Percentiles rank a stretch among this genome's conserved stretches.
Evolutionary conservation across 2,113 vertebrate species (phyloP).

Genomic region (Pteronura brasiliensis): DNA sequence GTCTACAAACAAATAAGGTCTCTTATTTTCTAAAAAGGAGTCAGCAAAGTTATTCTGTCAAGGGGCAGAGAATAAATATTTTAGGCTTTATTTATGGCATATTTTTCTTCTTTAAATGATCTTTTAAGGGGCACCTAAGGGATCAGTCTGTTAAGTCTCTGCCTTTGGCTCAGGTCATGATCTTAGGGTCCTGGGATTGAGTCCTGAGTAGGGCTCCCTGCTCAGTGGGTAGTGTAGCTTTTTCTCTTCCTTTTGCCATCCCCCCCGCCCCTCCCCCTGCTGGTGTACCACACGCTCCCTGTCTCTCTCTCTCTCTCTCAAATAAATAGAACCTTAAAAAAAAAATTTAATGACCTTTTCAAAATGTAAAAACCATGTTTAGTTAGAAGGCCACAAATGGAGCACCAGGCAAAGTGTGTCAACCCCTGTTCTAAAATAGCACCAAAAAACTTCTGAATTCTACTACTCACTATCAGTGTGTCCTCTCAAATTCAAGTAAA

Average conservation of each 20-base stretch:
- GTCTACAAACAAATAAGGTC: neutral
- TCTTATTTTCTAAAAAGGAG: neutral
- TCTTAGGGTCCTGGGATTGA: neutral
- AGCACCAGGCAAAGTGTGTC: neutral
- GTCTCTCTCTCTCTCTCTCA: neutral
- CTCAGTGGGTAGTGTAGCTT: neutral
- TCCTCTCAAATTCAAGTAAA: neutral
- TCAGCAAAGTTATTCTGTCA: neutral
- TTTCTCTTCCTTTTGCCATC: neutral
- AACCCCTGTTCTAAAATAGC: neutral
- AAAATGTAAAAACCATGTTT: neutral
- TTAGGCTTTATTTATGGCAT: neutral
- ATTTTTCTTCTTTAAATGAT: neutral
- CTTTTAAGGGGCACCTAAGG: neutral
- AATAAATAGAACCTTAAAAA: neutral
- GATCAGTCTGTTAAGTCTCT: neutral
- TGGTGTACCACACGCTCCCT: neutral
- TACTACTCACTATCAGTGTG: neutral
- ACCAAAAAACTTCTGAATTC: neutral
- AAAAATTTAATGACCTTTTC: neutral
- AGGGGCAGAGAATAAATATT: neutral
- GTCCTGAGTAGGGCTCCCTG: neutral
- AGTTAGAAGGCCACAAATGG: neutral
- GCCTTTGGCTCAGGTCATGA: neutral
- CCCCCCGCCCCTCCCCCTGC: no score